Conservation (phyloP, 1,140 invertebrate genomes). For the Stegodyphus dumicola region DNA sequence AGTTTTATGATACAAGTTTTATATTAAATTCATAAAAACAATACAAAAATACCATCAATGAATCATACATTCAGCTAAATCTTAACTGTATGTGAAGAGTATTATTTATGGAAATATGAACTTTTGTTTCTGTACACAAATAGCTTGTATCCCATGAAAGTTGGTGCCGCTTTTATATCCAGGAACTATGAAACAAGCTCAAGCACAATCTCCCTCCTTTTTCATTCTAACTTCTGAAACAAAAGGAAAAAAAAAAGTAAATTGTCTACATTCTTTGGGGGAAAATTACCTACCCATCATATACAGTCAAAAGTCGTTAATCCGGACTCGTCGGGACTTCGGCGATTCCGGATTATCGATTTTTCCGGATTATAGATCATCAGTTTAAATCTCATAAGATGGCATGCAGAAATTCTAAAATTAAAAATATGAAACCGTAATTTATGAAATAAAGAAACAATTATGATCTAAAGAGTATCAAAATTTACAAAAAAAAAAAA, state of each 20-base stretch:
- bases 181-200: conserved; percentile 53
- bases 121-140: conserved; percentile 26
- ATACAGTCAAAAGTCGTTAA: no score
- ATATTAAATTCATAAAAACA: conserved; percentile 29
- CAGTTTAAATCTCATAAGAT: no score
- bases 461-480: no score
- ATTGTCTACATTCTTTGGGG: background rate
- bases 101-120: conserved; percentile 10
- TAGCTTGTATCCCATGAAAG: conserved; percentile 5
- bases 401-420: no score
- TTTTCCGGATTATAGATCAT: no score
- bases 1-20: background rate
- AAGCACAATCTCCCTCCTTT: conserved; percentile 19
- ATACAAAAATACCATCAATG: conserved; percentile 45
- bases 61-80: conserved; percentile 19
- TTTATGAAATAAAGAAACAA: no score
- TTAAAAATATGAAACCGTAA: no score
- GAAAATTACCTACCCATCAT: no score
- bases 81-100: conserved; percentile 6
- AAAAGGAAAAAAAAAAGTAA: background rate
- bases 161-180: conserved; percentile 44
- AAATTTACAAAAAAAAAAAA: no score
- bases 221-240: background rate
- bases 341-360: no score
- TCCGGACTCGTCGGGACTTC: no score